Base-by-base conservation (phyloP, 1,140 invertebrate species). In the Meloidogyne exigua region DNA sequence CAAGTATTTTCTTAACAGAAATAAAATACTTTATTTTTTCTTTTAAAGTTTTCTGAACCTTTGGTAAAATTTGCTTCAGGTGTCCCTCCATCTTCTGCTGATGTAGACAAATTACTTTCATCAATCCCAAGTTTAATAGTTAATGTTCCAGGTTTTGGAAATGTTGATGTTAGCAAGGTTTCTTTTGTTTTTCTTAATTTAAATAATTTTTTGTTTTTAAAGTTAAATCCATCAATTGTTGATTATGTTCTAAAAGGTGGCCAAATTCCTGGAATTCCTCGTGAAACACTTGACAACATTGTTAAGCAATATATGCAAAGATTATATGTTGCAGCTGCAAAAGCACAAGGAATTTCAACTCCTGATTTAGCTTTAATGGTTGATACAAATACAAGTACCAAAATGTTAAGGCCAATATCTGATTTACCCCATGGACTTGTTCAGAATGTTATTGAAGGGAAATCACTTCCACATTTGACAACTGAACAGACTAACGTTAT, bases 231-330 rank as follows among this genome's bases (percentile, higher is more conserved):
- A 13, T 64, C 69, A 23, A 49, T 86, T 23, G 72, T 86, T 49
- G 78, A 77, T n/a, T 78, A 86, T 44, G 84, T 87, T 13, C 66
- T 86, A 13, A 83, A 83, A n/a, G 85, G 85, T 15, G 84, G 85
- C 2, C 77, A 81, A 65, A 78, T 86, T 64, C 85, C 85, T 28
- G 85, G 85, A 57, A 79, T 87, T 65, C 85, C 86, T 1, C 76
- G 76, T 63, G 84, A 86, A 32, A 81, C 82, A 11, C 78, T 87
- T 18, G 81, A 87, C 70, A 42, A 28, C 12, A 76, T 87, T 57
- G 81, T 87, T 44, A 80, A 82, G 69, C 79, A 86, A 67, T 80
- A 83, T 69, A 87, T 83, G 76, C 75, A 85, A 57, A 75, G 76
- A 28, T 71, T 87, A 67, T 75, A 83, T 57, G 57, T 66, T 2